A percentile compares a stretch with the other conserved stretches of the same genome.
Conservation (phyloP, 2,888 invertebrate species). For the Invenusta paracnida region DNA sequence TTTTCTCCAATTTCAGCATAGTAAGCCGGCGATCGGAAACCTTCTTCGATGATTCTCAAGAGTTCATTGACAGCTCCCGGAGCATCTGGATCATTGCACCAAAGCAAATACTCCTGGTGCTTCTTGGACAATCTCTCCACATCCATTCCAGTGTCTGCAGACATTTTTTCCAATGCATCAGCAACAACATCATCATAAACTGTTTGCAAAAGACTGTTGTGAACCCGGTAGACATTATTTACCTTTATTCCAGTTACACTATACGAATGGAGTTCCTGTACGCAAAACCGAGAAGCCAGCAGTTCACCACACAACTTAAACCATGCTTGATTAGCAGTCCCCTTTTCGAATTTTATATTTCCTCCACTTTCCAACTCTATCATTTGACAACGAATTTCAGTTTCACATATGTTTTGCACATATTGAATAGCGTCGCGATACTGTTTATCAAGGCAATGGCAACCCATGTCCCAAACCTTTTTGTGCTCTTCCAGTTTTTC, state of each 20-base stretch:
- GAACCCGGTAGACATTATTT: conserved; percentile 55
- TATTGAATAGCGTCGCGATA: conserved; percentile 50
- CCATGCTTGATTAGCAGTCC: conserved; percentile 55
- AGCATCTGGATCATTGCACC: conserved; percentile 52
- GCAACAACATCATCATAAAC: conserved; percentile 55
- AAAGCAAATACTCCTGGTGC: conserved; percentile 58
- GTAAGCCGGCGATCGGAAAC: conserved; percentile 49
- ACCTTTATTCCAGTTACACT: conserved; percentile 56
- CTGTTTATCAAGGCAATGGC: conserved; percentile 48
- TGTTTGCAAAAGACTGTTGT: conserved; percentile 55
- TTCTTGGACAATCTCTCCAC: conserved; percentile 36
- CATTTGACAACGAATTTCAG: conserved; percentile 51
- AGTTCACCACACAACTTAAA: conserved; percentile 59
- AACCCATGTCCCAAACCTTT: conserved; percentile 11
- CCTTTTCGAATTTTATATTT: conserved; percentile 60
- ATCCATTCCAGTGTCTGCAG: neutral
- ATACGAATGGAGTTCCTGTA: conserved; percentile 53
- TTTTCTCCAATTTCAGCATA: conserved; percentile 23
- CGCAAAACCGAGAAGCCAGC: conserved; percentile 59
- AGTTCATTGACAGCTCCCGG: conserved; percentile 52
- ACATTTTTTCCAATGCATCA: conserved; percentile 32
- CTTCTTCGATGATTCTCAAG: conserved; percentile 56
- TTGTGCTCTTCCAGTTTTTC: neutral
- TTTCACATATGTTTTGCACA: conserved; percentile 49
- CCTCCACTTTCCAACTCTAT: conserved; percentile 59